phyloP scores from a whole-genome alignment of 2,113 vertebrate species.

The Gnathonemus longibarbis region DNA sequence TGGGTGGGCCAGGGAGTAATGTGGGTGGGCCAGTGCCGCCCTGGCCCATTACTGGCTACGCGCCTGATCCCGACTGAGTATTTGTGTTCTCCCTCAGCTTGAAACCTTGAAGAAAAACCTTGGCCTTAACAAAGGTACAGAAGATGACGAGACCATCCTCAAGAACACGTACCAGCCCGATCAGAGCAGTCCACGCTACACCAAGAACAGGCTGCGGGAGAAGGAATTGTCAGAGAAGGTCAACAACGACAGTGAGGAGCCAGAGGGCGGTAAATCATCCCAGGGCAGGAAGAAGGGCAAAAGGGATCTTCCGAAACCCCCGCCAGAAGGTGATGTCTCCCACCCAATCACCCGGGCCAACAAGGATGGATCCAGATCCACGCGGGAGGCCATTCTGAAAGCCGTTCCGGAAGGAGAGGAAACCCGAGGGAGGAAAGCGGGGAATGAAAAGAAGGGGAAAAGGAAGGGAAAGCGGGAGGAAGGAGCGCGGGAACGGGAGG shows the following conservation, averaged over 20 bases:
- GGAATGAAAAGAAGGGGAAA: slow-evolving; percentile 43
- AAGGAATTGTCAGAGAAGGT: slow-evolving; percentile 57
- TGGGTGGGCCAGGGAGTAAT: no score
- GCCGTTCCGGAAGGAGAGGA: slow-evolving; percentile 42
- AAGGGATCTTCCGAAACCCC: slow-evolving; percentile 48
- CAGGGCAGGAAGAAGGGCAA: slow-evolving; percentile 59
- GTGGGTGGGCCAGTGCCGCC: no score
- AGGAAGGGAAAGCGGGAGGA: slow-evolving; percentile 53
- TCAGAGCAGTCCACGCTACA: slow-evolving; percentile 63
- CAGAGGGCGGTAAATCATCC: slow-evolving; percentile 42
- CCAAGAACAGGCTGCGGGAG: slow-evolving; percentile 67
- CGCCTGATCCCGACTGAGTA: not conserved
- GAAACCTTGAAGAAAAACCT: slow-evolving; percentile 66
- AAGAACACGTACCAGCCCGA: slow-evolving; percentile 61
- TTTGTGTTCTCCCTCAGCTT: slow-evolving; percentile 60
- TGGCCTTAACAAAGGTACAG: slow-evolving; percentile 62
- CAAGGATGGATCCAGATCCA: slow-evolving; percentile 36
- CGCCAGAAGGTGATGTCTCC: slow-evolving; percentile 37
- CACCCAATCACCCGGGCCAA: slow-evolving; percentile 37
- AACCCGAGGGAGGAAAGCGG: slow-evolving; percentile 38
- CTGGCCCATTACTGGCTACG: no score
- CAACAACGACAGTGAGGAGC: slow-evolving; percentile 50
- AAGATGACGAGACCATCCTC: slow-evolving; percentile 64
- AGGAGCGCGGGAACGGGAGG: slow-evolving; percentile 37
- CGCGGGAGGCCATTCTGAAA: slow-evolving; percentile 34